Conservation (phyloP, 2,797 vertebrate genomes). For the Somateria mollissima region DNA sequence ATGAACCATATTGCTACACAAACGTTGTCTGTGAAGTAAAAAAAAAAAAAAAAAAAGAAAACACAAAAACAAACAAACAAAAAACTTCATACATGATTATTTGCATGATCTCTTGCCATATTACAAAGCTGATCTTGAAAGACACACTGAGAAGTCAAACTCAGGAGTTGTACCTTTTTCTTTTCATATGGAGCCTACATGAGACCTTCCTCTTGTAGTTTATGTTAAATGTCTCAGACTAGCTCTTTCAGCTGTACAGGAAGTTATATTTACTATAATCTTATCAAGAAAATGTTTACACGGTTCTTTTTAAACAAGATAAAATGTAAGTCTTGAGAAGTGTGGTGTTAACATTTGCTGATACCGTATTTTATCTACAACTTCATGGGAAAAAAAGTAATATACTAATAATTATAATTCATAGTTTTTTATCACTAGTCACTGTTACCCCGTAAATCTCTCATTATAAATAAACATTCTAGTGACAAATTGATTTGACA, state of each 20-base stretch:
- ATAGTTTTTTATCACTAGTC: conserved; percentile 24
- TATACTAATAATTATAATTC: conserved; percentile 15
- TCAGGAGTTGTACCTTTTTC: neutral
- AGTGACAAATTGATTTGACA: conserved; percentile 58
- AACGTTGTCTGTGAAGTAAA: neutral
- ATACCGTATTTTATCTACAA: conserved; percentile 50
- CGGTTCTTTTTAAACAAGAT: conserved; percentile 60
- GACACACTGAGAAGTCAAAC: neutral
- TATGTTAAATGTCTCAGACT: conserved; percentile 2
- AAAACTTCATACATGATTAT: neutral
- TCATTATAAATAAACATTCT: conserved; percentile 60
- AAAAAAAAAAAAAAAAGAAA: neutral
- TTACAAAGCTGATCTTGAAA: neutral
- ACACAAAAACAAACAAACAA: neutral
- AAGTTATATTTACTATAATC: conserved; percentile 55
- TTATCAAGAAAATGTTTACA: conserved; percentile 72
- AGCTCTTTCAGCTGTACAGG: conserved; percentile 40
- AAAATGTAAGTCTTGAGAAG: conserved; percentile 35
- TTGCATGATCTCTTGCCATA: neutral
- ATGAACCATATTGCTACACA: neutral
- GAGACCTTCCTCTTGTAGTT: neutral
- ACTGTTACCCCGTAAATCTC: conserved; percentile 27
- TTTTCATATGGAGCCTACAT: neutral
- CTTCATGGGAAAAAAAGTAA: conserved; percentile 28
- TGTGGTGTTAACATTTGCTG: conserved; percentile 46